These are phyloP conservation scores for Bungarus multicinctus DNA, from an alignment of 2,113 vertebrate genomes.

Conservation along the genomic window DNA sequence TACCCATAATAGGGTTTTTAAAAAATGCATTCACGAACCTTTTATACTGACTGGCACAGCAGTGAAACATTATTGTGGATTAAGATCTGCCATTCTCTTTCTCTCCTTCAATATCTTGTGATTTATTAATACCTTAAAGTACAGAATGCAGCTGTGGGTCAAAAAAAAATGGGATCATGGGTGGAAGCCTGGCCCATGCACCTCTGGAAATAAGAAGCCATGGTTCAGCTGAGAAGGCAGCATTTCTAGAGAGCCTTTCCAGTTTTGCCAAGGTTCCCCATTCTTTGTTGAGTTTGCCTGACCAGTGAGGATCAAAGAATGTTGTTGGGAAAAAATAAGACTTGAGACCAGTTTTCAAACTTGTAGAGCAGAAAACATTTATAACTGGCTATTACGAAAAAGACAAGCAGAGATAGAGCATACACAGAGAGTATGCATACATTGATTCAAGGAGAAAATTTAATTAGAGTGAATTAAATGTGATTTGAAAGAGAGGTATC, in stretches of 20 bases:
- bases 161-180: neutral
- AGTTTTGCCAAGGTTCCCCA: neutral
- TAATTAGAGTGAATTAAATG: neutral
- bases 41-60: neutral
- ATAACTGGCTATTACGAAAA: neutral
- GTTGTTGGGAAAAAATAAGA: neutral
- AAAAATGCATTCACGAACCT: neutral
- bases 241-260: neutral
- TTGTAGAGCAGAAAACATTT: neutral
- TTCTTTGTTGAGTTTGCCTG: neutral
- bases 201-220: neutral
- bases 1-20: neutral
- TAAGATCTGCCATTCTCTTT: neutral
- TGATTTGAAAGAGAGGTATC: neutral
- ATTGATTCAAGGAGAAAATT: neutral
- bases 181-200: neutral
- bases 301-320: neutral
- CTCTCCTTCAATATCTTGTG: neutral
- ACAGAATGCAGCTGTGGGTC: neutral
- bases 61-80: neutral
- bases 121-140: neutral
- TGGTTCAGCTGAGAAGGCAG: neutral
- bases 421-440: neutral
- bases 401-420: neutral
- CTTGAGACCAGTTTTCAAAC: neutral